phyloP scores from a whole-genome alignment of 2,888 invertebrate genomes.

The Tridacna crocea region DNA sequence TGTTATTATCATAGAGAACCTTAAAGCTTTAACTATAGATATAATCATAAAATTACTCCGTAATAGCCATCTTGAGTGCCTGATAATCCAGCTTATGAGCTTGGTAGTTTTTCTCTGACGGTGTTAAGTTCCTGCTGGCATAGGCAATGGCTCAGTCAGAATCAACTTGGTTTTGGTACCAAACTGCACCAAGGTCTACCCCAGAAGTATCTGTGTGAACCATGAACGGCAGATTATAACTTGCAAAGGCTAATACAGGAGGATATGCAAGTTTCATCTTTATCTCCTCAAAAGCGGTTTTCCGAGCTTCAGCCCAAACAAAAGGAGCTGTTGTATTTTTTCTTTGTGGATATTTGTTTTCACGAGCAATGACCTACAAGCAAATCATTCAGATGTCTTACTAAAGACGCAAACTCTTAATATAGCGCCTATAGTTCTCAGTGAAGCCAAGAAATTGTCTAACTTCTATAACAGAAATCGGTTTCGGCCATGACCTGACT shows the following conservation, averaged over 20 bases:
- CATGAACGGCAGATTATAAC: constrained; percentile 17
- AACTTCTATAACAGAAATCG: not conserved
- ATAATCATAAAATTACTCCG: constrained; percentile 55
- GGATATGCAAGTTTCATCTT: not conserved
- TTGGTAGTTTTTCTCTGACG: constrained; percentile 40
- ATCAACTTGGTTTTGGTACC: too few species aligned
- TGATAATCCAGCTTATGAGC: too few species aligned
- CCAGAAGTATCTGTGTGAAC: too few species aligned
- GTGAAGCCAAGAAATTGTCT: constrained; percentile 4
- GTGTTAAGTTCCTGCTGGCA: constrained; percentile 39
- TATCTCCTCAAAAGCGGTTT: not conserved
- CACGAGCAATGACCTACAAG: not conserved
- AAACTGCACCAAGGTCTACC: too few species aligned
- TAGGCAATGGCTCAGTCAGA: constrained; percentile 39
- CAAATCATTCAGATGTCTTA: not conserved
- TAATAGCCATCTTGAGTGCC: constrained; percentile 51
- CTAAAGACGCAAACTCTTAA: not conserved
- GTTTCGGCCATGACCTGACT: not conserved
- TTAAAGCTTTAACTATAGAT: constrained; percentile 35
- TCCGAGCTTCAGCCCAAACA: too few species aligned
- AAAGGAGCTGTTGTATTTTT: too few species aligned
- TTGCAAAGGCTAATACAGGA: constrained; percentile 20
- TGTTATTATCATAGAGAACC: constrained; percentile 44
- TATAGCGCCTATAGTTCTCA: not conserved
- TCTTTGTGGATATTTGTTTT: not conserved